Base-by-base conservation (phyloP, 2,888 invertebrate species). In the Scaptodrosophila latifasciaeformis region DNA sequence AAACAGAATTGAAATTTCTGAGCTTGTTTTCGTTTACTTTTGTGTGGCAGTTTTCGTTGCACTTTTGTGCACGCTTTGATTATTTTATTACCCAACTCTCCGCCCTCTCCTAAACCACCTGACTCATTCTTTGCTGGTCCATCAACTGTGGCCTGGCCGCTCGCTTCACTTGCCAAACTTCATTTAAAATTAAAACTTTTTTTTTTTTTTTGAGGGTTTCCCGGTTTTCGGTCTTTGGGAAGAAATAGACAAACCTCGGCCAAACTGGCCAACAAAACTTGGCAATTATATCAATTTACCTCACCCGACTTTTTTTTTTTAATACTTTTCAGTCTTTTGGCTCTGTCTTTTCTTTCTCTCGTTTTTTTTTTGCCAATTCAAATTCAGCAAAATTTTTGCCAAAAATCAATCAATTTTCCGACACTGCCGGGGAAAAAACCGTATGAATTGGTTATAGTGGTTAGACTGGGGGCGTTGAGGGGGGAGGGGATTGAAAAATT, bases 261-360 rank as follows among this genome's bases (percentile, higher is more conserved):
- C 54, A 51, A 72, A 72, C 65, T 70, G 67, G 65, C 76, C 70
- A 69, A 62, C 76, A 67, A 69, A 76, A 69, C 70, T 76, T 76
- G 71, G 67, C 69, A 75, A 76, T 75, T 76, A 72, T 76, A 76
- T 71, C 72, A 71, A 67, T 69, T 72, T n/a, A n/a, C n/a, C n/a
- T n/a, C n/a, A n/a, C n/a, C n/a, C n/a, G n/a, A n/a, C n/a, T n/a
- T n/a, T n/a, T n/a, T n/a, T n/a, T n/a, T n/a, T n/a, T n/a, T n/a
- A n/a, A n/a, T n/a, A n/a, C n/a, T n/a, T n/a, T n/a, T n/a, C n/a
- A n/a, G n/a, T n/a, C n/a, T n/a, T n/a, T n/a, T n/a, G n/a, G n/a
- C n/a, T n/a, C n/a, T n/a, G n/a, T n/a, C n/a, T n/a, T n/a, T n/a
- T n/a, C n/a, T n/a, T n/a, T n/a, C n/a, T n/a, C n/a, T n/a, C n/a